These are phyloP conservation scores for Julus scandinavius DNA, from an alignment of 2,888 invertebrate genomes.

Conservation along the genomic window DNA sequence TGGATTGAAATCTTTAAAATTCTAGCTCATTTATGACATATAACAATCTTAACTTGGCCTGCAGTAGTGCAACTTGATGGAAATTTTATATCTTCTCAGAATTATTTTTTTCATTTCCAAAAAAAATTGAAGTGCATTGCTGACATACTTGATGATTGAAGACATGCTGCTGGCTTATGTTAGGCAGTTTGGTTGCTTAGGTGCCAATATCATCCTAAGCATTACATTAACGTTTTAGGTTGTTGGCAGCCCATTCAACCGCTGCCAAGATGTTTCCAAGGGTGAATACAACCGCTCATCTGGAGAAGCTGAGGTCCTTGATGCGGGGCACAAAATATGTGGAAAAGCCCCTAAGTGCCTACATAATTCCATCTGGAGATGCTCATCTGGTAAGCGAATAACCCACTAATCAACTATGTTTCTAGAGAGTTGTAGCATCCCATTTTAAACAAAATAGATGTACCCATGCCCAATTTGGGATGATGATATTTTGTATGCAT, in stretches of 20 bases:
- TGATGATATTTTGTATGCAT: too few relatives aligned
- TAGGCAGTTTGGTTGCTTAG: neutral
- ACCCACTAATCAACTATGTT: too few relatives aligned
- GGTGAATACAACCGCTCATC: neutral
- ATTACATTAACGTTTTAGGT: neutral
- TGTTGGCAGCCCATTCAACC: neutral
- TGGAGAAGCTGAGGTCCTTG: slow-evolving; percentile 70
- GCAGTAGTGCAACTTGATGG: too few relatives aligned
- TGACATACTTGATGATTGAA: neutral
- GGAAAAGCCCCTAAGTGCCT: slow-evolving; percentile 76
- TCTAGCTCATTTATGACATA: too few relatives aligned
- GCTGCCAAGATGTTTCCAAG: slow-evolving; percentile 32
- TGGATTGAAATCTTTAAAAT: too few relatives aligned
- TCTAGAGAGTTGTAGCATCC: too few relatives aligned
- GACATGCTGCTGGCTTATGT: neutral
- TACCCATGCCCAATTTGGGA: too few relatives aligned
- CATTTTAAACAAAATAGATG: too few relatives aligned
- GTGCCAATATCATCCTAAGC: neutral
- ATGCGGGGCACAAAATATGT: slow-evolving; percentile 72
- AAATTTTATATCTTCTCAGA: too few relatives aligned
- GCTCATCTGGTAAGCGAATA: slow-evolving; percentile 75
- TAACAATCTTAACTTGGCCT: too few relatives aligned
- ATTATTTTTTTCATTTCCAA: too few relatives aligned
- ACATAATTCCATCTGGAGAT: slow-evolving; percentile 85
- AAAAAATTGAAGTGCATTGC: too few relatives aligned